Evolutionary conservation across 2,113 vertebrate genomes (phyloP).

Genomic region (Laticauda colubrina): DNA sequence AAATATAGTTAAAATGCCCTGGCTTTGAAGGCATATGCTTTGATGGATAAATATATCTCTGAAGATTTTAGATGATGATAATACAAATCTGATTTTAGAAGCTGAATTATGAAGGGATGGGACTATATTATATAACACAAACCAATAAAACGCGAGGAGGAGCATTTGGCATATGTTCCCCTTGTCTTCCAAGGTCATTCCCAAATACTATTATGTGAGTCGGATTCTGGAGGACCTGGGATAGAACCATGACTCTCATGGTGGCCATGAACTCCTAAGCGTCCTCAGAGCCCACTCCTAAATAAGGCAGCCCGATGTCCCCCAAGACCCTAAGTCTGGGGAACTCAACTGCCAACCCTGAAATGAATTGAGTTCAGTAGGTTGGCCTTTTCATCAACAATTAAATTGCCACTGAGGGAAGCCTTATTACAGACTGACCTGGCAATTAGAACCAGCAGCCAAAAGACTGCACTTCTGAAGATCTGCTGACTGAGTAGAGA

Average conservation of each 20-base stretch:
- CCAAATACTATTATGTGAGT: neutral
- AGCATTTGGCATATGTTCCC: neutral
- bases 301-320: neutral
- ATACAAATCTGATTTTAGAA: conserved; percentile 3
- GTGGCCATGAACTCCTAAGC: neutral
- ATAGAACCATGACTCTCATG: neutral
- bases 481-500: neutral
- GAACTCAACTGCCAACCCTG: neutral
- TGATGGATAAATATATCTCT: neutral
- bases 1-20: neutral
- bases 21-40: neutral
- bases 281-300: neutral
- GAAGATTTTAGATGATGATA: conserved; percentile 6
- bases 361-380: neutral
- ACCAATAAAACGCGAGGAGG: neutral
- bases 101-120: neutral
- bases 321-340: neutral
- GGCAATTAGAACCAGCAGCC: neutral
- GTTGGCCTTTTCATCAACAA: neutral
- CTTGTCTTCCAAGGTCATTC: neutral
- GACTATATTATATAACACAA: conserved; percentile 5
- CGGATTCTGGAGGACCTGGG: neutral
- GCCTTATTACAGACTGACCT: neutral
- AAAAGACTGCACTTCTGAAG: neutral
- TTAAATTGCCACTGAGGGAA: neutral